phyloP scores from a whole-genome alignment of 2,113 vertebrate species.

The Periophthalmus modestus region DNA sequence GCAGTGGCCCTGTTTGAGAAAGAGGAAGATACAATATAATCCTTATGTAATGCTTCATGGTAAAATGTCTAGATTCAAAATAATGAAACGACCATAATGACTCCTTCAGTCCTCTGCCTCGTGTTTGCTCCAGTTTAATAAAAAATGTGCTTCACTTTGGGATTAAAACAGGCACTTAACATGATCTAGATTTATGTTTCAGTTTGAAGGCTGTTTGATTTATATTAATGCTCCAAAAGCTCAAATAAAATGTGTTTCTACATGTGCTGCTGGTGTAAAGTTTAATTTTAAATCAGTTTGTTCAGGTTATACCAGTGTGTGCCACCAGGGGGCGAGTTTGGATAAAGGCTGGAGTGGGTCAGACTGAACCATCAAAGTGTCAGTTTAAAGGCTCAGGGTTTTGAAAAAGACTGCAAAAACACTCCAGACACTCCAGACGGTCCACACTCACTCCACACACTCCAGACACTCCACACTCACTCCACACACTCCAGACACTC shows the following conservation, averaged over 20 bases:
- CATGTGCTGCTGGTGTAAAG: slow-evolving; percentile 10
- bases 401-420: too few species aligned
- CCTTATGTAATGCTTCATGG: slow-evolving; percentile 27
- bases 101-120: neutral
- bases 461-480: too few species aligned
- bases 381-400: neutral
- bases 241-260: slow-evolving; percentile 54
- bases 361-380: neutral
- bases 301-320: neutral
- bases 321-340: slow-evolving; percentile 20
- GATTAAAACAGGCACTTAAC: neutral
- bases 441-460: too few species aligned
- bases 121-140: neutral
- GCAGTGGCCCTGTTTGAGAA: slow-evolving; percentile 25
- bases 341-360: neutral
- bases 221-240: slow-evolving; percentile 22
- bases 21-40: slow-evolving; percentile 26
- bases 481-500: too few species aligned
- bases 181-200: neutral
- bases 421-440: too few species aligned
- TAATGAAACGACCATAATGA: neutral
- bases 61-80: slow-evolving; percentile 24
- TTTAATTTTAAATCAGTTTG: neutral
- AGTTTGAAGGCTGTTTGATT: slow-evolving; percentile 14
- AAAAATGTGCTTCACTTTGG: slow-evolving; percentile 9